Conservation (phyloP, 2,888 invertebrate species). For the Buathra laborator region DNA sequence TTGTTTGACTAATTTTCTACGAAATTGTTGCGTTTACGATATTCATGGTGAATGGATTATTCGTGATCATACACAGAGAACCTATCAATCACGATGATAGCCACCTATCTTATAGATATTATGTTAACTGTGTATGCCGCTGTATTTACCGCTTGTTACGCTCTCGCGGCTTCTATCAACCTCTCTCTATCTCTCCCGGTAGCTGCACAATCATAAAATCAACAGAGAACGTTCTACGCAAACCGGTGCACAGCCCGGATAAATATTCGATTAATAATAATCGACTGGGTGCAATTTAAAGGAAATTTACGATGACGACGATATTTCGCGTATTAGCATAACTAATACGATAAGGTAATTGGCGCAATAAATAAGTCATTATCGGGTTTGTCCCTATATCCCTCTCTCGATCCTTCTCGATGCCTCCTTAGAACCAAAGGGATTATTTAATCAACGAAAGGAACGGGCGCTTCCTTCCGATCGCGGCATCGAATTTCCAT, state of each 20-base stretch:
- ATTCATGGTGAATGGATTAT: conserved; percentile 48
- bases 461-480: conserved; percentile 79
- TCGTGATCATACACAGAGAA: conserved; percentile 43
- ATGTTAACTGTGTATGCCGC: conserved; percentile 47
- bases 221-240: conserved; percentile 67
- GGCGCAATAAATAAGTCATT: conserved; percentile 85
- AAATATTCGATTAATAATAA: conserved; percentile 79
- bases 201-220: conserved; percentile 73
- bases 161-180: conserved; percentile 13
- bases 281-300: conserved; percentile 76
- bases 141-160: conserved; percentile 65
- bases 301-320: conserved; percentile 76
- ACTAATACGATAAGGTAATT: conserved; percentile 83
- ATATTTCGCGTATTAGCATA: conserved; percentile 75
- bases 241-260: conserved; percentile 70
- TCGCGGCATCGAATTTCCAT: conserved; percentile 82
- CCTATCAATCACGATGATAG: conserved; percentile 63
- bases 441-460: conserved; percentile 80
- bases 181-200: conserved; percentile 26
- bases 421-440: conserved; percentile 39
- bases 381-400: conserved; percentile 72
- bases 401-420: conserved; percentile 21
- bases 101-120: conserved; percentile 65
- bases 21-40: conserved; percentile 51
- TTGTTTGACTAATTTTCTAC: conserved; percentile 31